Conservation (phyloP, 92 coral and sea anemone genomes). For the Parazoanthus atlanticus region DNA sequence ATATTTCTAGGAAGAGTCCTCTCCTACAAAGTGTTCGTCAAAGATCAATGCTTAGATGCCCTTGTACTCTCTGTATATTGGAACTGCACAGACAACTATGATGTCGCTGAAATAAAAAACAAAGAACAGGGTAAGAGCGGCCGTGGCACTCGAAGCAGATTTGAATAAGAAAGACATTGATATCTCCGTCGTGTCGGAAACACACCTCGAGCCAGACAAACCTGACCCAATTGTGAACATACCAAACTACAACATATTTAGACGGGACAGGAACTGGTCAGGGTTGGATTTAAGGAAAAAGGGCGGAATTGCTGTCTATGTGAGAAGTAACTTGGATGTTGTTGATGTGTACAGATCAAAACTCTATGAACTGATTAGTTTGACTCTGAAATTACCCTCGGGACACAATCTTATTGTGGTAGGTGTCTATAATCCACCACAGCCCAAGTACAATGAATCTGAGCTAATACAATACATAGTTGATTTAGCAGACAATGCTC, state of each 20-base stretch:
- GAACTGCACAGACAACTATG: too few species aligned
- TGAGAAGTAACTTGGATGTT: conserved; percentile 52
- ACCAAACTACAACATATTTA: conserved; percentile 8
- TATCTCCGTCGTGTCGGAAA: conserved; percentile 9
- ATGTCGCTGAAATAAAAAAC: too few species aligned
- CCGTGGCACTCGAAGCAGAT: too few species aligned
- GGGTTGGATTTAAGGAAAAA: conserved; percentile 42
- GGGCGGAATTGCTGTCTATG: conserved; percentile 61
- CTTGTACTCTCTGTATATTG: too few species aligned
- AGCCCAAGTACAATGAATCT: conserved; percentile 35
- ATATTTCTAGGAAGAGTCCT: too few species aligned
- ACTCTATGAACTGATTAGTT: conserved; percentile 52
- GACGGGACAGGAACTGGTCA: conserved; percentile 44
- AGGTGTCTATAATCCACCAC: conserved; percentile 53
- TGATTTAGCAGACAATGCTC: conserved; percentile 46
- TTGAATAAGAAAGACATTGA: too few species aligned
- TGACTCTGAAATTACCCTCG: conserved; percentile 55
- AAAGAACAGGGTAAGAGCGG: too few species aligned
- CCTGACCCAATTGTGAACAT: conserved; percentile 39
- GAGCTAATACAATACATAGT: conserved; percentile 52
- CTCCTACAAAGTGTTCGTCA: too few species aligned
- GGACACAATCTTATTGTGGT: conserved; percentile 40
- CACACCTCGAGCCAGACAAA: conserved; percentile 31
- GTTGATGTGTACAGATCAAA: conserved; percentile 52
- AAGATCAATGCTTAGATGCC: too few species aligned